A percentile compares a stretch with the other conserved stretches of the same genome.
Evolutionary conservation across 30 jellyfish, hydroid and myxozoan genomes (phyloP).

Genomic region (Haliclystus octoradiatus): DNA sequence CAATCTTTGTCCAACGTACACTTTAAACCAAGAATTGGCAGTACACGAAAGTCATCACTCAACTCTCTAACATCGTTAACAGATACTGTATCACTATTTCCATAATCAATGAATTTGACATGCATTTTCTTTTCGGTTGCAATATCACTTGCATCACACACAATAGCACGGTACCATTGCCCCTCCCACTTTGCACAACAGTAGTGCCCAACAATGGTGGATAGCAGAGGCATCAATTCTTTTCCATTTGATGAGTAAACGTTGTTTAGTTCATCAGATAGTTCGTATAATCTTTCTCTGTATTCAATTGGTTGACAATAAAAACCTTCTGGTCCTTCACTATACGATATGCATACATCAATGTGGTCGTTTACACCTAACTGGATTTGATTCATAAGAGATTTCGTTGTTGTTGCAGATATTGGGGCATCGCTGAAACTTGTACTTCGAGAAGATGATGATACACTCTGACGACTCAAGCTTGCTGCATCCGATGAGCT

Average conservation of each 20-base stretch:
- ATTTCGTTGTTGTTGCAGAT: too few relatives aligned
- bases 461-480: conserved; percentile 27
- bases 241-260: conserved; percentile 17
- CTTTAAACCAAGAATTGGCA: conserved; percentile 47
- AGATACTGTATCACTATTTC: conserved; percentile 32
- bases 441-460: too few relatives aligned
- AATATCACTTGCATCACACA: conserved; percentile 10
- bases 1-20: conserved; percentile 45
- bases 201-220: conserved; percentile 15
- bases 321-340: conserved; percentile 30
- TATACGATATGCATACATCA: conserved; percentile 50
- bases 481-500: conserved; percentile 25
- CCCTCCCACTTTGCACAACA: conserved; percentile 89
- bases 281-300: conserved; percentile 18
- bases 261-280: conserved; percentile 40
- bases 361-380: conserved; percentile 15
- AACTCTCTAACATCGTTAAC: conserved; percentile 25
- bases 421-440: too few relatives aligned
- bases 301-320: conserved; percentile 57
- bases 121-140: conserved; percentile 11
- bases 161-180: conserved; percentile 67
- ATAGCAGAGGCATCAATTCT: neutral
- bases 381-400: too few relatives aligned
- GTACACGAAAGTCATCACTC: conserved; percentile 20
- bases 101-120: conserved; percentile 55